These are phyloP conservation scores for Tortricodes alternella DNA, from an alignment of 2,888 invertebrate species.

Conservation along the genomic window DNA sequence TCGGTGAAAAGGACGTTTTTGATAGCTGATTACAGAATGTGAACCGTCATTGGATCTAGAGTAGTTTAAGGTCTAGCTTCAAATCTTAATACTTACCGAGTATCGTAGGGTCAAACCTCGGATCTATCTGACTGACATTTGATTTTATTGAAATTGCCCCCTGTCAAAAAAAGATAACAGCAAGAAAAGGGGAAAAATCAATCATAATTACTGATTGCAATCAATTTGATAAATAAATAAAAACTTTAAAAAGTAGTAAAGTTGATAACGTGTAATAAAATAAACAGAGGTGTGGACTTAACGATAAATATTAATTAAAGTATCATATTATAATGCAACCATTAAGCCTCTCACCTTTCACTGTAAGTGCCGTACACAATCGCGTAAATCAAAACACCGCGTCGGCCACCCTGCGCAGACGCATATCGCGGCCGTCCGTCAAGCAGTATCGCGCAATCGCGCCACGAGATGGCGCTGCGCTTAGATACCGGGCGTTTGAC, in stretches of 20 bases:
- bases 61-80: background rate
- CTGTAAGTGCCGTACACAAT: background rate
- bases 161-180: too few species aligned
- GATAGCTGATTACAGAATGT: slow-evolving; percentile 14
- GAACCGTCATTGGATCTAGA: background rate
- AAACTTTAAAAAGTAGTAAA: too few species aligned
- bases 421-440: slow-evolving; percentile 63
- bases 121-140: too few species aligned
- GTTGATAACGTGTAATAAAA: too few species aligned
- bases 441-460: slow-evolving; percentile 70
- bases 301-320: background rate
- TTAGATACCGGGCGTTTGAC: background rate
- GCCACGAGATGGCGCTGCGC: slow-evolving; percentile 23
- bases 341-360: background rate
- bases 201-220: too few species aligned
- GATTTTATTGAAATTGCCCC: too few species aligned
- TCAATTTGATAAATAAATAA: too few species aligned
- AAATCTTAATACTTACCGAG: background rate
- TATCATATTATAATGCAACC: background rate
- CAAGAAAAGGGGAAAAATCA: too few species aligned
- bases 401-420: slow-evolving; percentile 55
- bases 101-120: background rate
- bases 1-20: slow-evolving; percentile 32
- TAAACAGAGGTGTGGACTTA: too few species aligned
- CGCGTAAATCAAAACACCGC: slow-evolving; percentile 19